Conservation (phyloP, 2,113 vertebrate genomes). For the Rhineura floridana region DNA sequence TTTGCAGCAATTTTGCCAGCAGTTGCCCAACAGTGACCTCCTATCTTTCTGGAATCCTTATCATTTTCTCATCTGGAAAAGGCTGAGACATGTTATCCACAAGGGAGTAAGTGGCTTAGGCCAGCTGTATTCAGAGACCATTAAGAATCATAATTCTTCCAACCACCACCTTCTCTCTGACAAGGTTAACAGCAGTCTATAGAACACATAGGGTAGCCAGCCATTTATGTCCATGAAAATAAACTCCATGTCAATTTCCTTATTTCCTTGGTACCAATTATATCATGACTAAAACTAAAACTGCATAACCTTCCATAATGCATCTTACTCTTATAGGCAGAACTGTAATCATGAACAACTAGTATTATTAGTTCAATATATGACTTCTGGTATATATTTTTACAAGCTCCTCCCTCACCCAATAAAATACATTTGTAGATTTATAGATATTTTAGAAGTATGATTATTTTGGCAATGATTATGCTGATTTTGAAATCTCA, state of each 20-base stretch:
- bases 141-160: slow-evolving; percentile 73
- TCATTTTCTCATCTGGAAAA: slow-evolving; percentile 67
- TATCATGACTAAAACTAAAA: neutral
- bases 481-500: neutral
- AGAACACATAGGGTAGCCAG: slow-evolving; percentile 43
- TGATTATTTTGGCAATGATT: slow-evolving; percentile 16
- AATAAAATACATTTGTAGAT: slow-evolving; percentile 2
- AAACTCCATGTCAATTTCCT: slow-evolving; percentile 40
- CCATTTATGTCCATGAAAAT: slow-evolving; percentile 62
- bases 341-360: neutral
- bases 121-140: slow-evolving; percentile 65
- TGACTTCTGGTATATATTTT: neutral
- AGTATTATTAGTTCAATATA: neutral
- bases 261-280: slow-evolving; percentile 43
- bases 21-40: slow-evolving; percentile 66
- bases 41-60: slow-evolving; percentile 53
- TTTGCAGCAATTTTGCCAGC: slow-evolving; percentile 70
- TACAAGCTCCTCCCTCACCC: neutral
- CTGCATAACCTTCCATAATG: neutral
- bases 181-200: slow-evolving; percentile 64
- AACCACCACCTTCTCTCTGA: slow-evolving; percentile 59
- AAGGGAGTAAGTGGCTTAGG: slow-evolving; percentile 56
- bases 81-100: slow-evolving; percentile 52
- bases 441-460: neutral
- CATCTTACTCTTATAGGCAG: neutral